These are phyloP conservation scores for Dendroctonus ponderosae DNA, from an alignment of 1,140 invertebrate genomes.

Conservation along the genomic window DNA sequence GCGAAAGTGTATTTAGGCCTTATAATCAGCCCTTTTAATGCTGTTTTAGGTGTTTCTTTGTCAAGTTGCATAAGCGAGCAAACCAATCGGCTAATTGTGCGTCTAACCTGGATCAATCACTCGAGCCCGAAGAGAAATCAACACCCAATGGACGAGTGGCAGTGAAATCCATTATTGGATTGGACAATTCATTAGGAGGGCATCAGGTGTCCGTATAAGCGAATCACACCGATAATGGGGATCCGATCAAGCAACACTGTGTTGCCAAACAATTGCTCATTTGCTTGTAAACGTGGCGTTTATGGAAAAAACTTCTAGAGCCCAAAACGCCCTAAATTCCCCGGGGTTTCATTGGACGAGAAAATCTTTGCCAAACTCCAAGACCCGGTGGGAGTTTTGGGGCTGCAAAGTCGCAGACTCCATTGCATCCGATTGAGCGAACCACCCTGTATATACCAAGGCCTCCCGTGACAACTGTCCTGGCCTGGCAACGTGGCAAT, in stretches of 20 bases:
- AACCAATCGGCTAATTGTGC: too few relatives aligned
- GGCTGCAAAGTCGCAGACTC: not conserved
- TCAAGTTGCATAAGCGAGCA: too few relatives aligned
- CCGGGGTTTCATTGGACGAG: too few relatives aligned
- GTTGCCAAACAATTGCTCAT: constrained; percentile 16
- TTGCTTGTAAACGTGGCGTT: too few relatives aligned
- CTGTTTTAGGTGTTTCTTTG: too few relatives aligned
- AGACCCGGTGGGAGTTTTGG: not conserved
- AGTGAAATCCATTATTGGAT: constrained; percentile 28
- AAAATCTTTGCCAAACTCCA: not conserved
- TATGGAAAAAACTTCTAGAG: too few relatives aligned
- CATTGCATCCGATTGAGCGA: too few relatives aligned
- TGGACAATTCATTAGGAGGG: constrained; percentile 25
- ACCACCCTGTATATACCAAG: too few relatives aligned
- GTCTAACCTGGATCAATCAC: constrained; percentile 10
- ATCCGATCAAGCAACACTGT: not conserved
- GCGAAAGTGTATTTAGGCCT: too few relatives aligned
- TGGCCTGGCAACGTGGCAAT: constrained; percentile 15
- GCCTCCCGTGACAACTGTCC: too few relatives aligned
- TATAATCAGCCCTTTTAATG: too few relatives aligned
- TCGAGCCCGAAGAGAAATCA: constrained; percentile 6
- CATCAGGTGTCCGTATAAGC: constrained; percentile 17
- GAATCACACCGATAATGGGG: constrained; percentile 8
- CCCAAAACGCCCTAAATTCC: too few relatives aligned
- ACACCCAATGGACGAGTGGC: constrained; percentile 3